A percentile compares a stretch with the other conserved stretches of the same genome.
phyloP scores from a whole-genome alignment of 2,113 vertebrate genomes.

The Pseudolaguvia tuberculata region DNA sequence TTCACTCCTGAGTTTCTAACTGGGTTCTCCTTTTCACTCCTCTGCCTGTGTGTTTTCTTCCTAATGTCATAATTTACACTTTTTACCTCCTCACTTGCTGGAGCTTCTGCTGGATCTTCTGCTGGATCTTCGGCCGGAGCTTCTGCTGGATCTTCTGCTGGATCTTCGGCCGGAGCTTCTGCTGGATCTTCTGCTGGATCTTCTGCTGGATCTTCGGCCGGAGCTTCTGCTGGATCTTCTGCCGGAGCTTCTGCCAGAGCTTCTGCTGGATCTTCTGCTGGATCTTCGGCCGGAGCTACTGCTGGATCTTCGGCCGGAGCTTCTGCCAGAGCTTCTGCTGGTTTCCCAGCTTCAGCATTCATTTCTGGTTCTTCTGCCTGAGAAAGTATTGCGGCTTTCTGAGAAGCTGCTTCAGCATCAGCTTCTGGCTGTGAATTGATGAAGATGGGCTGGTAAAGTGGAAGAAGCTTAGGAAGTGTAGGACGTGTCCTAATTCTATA shows the following conservation, averaged over 20 bases:
- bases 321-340: background rate
- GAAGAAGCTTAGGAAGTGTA: background rate
- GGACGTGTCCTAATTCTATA: background rate
- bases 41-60: background rate
- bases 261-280: too few relatives aligned
- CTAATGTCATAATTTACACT: background rate
- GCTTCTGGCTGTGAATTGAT: background rate
- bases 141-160: too few relatives aligned
- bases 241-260: background rate
- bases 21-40: background rate
- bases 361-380: background rate
- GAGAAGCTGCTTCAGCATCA: background rate
- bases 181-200: too few relatives aligned
- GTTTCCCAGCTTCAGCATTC: background rate
- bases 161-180: too few relatives aligned
- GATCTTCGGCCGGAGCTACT: too few relatives aligned
- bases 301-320: too few relatives aligned
- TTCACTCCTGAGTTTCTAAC: background rate
- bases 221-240: too few relatives aligned
- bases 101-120: constrained; percentile 5
- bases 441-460: background rate
- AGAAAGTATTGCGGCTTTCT: background rate
- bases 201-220: too few relatives aligned
- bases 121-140: too few relatives aligned
- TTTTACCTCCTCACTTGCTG: constrained; percentile 1